Evolutionary conservation across 2,113 vertebrate genomes (phyloP), one percentile per base, ranked within the genome.

Genomic region (Ctenomys sociabilis): DNA sequence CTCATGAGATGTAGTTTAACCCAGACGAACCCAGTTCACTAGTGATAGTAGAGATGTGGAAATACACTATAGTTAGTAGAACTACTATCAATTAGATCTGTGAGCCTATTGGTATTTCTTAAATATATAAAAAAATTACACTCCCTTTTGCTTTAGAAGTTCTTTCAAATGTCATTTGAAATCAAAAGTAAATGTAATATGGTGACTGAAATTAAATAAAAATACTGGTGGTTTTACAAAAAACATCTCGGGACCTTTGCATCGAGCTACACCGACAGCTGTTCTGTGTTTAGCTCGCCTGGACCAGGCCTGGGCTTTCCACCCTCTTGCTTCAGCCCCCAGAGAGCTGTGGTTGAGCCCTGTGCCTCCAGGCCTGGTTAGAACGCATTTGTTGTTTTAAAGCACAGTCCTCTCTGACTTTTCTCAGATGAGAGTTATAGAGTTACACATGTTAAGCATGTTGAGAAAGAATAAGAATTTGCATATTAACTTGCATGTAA

Each of bases 141-240:
- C 4, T 85, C 13, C 95, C 4, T 95, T 88, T 93, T 93, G 17
- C 32, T 90, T 84, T 78, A 92, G 77, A 91, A 45, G 32, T 75
- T 72, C 3, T 54, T 66, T 80, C 73, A 78, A 64, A 49, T 96
- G 3, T 87, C 78, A 64, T 78, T 87, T 80, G 52, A 94, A 77
- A 57, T 94, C 92, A 7, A 86, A 95, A 94, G 90, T 66, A 81
- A 72, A 87, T 43, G 1, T 54, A 70, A 61, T 54, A 70, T 64
- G 8, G 7, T 77, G 40, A 73, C 40, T 91, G 78, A 91, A 89
- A 49, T 82, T 85, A 52, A 89, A 66, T 91, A 3, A 87, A 24
- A 80, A 7, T 83, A 87, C 89, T 93, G 63, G 21, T 32, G 11
- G 43, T 64, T 85, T 92, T 85, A 54, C 45, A 80, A 80, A 80